Percentiles rank a stretch among this genome's conserved stretches.
These are phyloP conservation scores for Hemichromis elongatus DNA, from an alignment of 2,113 vertebrate genomes.

Conservation along the genomic window DNA sequence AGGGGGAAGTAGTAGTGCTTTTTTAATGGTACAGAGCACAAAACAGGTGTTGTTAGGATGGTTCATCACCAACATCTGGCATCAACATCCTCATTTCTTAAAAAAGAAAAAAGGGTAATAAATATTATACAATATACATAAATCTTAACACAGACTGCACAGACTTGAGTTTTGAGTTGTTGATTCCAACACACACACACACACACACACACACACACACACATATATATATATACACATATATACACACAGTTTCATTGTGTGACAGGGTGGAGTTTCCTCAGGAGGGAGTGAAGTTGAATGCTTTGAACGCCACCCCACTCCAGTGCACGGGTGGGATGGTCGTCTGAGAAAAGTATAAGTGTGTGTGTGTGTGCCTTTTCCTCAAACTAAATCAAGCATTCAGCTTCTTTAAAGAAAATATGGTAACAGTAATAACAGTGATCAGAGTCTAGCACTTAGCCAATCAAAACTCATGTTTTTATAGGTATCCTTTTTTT, in stretches of 20 bases:
- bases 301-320: slow-evolving; percentile 3
- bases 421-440: not conserved
- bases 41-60: not conserved
- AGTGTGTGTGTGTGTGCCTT: not conserved
- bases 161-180: not conserved
- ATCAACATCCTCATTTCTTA: not conserved
- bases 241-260: not conserved
- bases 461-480: not conserved
- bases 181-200: not conserved
- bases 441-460: not conserved
- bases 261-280: slow-evolving; percentile 56
- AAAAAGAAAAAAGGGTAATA: not conserved
- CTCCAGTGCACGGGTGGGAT: not conserved
- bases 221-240: not conserved
- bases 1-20: not conserved
- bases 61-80: not conserved
- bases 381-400: not conserved
- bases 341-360: not conserved
- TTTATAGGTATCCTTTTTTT: not conserved
- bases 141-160: not conserved
- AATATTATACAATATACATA: not conserved
- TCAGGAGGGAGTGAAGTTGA: not conserved
- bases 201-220: not conserved
- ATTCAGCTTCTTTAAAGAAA: not conserved
- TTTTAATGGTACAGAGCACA: not conserved